phyloP scores from a whole-genome alignment of 2,113 vertebrate species.

The Pteropus alecto region DNA sequence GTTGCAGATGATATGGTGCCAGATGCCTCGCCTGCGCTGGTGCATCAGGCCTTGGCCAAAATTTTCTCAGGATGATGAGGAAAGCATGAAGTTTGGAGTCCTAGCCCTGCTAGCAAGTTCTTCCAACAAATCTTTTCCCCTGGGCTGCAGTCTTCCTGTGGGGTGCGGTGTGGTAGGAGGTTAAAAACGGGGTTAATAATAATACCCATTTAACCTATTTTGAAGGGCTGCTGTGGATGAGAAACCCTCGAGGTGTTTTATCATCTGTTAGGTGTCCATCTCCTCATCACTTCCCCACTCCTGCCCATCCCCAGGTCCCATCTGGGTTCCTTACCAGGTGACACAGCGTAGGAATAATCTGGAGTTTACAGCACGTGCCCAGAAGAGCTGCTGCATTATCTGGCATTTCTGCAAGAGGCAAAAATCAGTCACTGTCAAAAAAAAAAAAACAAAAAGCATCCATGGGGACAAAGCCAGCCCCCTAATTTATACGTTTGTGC shows the following conservation, averaged over 20 bases:
- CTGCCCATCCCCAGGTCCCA: background rate
- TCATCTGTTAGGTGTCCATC: background rate
- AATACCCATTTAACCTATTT: background rate
- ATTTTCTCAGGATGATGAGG: background rate
- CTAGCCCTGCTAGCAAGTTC: background rate
- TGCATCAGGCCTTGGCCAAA: background rate
- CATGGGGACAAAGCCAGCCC: background rate
- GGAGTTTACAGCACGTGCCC: slow-evolving; percentile 85
- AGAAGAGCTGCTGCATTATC: slow-evolving; percentile 81
- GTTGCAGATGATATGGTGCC: background rate
- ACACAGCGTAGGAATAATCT: slow-evolving; percentile 73
- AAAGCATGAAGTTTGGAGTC: background rate
- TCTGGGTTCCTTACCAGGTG: slow-evolving; percentile 77
- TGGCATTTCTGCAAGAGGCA: slow-evolving; percentile 87
- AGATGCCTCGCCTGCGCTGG: background rate
- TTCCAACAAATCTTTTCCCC: background rate
- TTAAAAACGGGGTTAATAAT: background rate
- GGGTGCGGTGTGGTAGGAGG: background rate
- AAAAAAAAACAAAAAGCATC: background rate
- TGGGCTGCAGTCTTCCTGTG: background rate
- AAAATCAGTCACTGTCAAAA: background rate
- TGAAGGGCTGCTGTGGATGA: background rate
- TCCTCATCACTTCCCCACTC: background rate
- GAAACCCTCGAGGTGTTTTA: background rate
- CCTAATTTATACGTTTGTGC: background rate